These are phyloP conservation scores for Cavia porcellus DNA, from an alignment of 2,113 vertebrate species.

Conservation along the genomic window DNA sequence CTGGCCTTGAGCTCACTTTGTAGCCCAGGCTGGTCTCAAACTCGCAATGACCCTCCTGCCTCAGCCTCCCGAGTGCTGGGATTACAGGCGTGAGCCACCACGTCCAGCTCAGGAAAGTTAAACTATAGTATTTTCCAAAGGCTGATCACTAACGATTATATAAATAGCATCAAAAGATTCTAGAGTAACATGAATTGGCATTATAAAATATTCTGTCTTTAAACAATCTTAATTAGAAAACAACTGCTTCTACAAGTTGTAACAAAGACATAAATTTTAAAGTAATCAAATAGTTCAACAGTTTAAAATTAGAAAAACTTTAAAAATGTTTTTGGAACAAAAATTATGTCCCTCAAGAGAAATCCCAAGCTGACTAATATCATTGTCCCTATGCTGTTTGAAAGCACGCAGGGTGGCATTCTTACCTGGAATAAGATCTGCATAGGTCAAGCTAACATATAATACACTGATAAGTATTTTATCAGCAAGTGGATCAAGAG, in stretches of 20 bases:
- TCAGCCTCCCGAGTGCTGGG: too few relatives aligned
- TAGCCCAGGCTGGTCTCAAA: too few relatives aligned
- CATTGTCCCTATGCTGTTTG: slow-evolving; percentile 45
- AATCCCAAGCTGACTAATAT: slow-evolving; percentile 32
- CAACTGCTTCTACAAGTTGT: slow-evolving; percentile 22
- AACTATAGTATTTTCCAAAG: slow-evolving; percentile 61
- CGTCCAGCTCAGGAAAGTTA: background rate
- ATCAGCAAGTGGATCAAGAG: slow-evolving; percentile 97
- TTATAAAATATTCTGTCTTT: slow-evolving; percentile 51
- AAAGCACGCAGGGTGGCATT: slow-evolving; percentile 27
- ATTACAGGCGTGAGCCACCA: too few relatives aligned
- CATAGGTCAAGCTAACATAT: slow-evolving; percentile 96
- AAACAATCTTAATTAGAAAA: slow-evolving; percentile 55
- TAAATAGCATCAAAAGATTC: slow-evolving; percentile 32
- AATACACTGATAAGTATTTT: slow-evolving; percentile 99
- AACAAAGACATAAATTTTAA: slow-evolving; percentile 36
- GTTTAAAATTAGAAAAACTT: slow-evolving; percentile 64
- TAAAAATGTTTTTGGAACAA: slow-evolving; percentile 67
- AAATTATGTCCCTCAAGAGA: slow-evolving; percentile 65
- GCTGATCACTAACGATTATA: slow-evolving; percentile 38
- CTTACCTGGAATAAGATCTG: slow-evolving; percentile 97
- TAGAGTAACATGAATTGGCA: slow-evolving; percentile 21
- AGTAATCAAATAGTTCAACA: slow-evolving; percentile 62
- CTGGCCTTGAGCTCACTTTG: too few relatives aligned
- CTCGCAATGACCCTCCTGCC: too few relatives aligned